These are phyloP conservation scores for Rugalucina vietnamica DNA, from an alignment of 2,888 invertebrate genomes.

Conservation along the genomic window DNA sequence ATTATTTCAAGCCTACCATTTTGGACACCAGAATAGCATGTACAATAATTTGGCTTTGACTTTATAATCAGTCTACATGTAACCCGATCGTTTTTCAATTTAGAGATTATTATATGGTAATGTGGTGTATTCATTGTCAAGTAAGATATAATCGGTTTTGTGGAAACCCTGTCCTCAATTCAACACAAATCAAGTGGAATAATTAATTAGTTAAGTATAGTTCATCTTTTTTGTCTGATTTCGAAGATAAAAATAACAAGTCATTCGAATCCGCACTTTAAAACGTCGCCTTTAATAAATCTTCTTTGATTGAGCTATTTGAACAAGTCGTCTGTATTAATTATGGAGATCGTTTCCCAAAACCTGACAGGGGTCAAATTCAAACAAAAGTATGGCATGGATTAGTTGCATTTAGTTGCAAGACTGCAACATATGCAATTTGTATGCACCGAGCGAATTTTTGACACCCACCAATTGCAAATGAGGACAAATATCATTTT, in stretches of 20 bases:
- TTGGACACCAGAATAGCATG: too few relatives aligned
- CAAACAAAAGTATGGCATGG: too few relatives aligned
- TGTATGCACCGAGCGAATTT: background rate
- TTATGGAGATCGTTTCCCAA: too few relatives aligned
- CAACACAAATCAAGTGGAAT: slow-evolving; percentile 59
- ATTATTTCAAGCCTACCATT: too few relatives aligned
- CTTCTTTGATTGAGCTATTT: too few relatives aligned
- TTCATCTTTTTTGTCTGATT: background rate
- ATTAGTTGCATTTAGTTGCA: too few relatives aligned
- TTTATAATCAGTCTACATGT: too few relatives aligned
- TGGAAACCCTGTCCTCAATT: slow-evolving; percentile 32
- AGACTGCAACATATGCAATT: background rate
- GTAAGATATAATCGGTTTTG: slow-evolving; percentile 31
- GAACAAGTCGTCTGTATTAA: too few relatives aligned
- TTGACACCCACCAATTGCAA: background rate
- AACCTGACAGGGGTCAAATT: too few relatives aligned
- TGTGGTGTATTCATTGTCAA: slow-evolving; percentile 5
- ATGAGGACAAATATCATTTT: background rate
- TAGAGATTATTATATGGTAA: background rate
- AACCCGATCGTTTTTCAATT: too few relatives aligned
- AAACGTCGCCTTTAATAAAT: too few relatives aligned
- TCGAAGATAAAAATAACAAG: background rate
- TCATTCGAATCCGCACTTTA: background rate
- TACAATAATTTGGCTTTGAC: too few relatives aligned
- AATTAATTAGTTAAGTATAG: slow-evolving; percentile 59